phyloP scores from a whole-genome alignment of 2,797 vertebrate genomes.

The Australoheros facetus region DNA sequence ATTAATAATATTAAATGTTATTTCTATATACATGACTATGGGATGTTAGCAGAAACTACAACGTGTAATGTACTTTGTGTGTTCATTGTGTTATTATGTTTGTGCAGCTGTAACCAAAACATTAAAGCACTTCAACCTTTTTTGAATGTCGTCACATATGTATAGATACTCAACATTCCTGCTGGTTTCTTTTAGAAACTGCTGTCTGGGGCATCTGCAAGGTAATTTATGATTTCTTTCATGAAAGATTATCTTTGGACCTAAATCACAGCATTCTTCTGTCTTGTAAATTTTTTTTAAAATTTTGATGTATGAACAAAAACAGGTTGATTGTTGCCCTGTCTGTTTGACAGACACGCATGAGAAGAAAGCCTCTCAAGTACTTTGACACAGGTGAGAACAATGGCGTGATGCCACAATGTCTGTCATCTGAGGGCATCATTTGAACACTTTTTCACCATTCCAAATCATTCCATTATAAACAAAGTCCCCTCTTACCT shows the following conservation, averaged over 20 bases:
- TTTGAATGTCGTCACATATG: conserved; percentile 35
- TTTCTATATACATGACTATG: too few relatives aligned
- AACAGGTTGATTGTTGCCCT: not conserved
- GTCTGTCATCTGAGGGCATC: not conserved
- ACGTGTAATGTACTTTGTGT: too few relatives aligned
- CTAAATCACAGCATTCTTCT: conserved; percentile 59
- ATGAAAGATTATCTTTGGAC: conserved; percentile 29
- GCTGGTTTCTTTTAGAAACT: conserved; percentile 52
- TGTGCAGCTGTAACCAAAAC: conserved; percentile 5
- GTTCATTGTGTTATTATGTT: not conserved
- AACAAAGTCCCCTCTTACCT: not conserved
- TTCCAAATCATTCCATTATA: conserved; percentile 27
- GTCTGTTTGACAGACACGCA: conserved; percentile 6
- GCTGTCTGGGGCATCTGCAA: conserved; percentile 49
- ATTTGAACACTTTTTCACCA: not conserved
- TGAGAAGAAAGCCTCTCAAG: conserved; percentile 10
- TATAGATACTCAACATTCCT: conserved; percentile 51
- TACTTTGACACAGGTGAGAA: not conserved
- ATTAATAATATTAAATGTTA: not conserved
- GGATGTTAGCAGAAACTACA: too few relatives aligned
- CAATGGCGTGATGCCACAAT: conserved; percentile 9
- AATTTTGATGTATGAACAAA: conserved; percentile 33
- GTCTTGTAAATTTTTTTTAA: conserved; percentile 42
- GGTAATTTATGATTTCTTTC: conserved; percentile 62
- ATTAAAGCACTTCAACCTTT: not conserved